Percentiles rank a stretch among this genome's conserved stretches.
Evolutionary conservation across 2,888 invertebrate genomes (phyloP).

Genomic region (Nomada fabriciana): DNA sequence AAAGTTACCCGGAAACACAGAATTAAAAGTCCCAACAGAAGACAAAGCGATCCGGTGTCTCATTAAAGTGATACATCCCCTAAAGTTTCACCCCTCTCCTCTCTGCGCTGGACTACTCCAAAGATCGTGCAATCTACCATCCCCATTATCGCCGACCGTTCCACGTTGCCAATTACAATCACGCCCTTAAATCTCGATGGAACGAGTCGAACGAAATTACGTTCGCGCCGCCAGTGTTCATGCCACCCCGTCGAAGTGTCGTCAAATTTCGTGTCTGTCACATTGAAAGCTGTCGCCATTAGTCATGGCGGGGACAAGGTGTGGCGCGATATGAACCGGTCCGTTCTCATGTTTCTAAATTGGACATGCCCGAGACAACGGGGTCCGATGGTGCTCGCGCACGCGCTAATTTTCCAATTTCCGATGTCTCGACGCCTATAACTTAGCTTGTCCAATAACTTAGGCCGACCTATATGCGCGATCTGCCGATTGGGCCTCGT

Average conservation of each 20-base stretch:
- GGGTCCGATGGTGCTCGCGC: neutral
- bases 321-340: conserved; percentile 48
- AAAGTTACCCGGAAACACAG: conserved; percentile 1
- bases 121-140: neutral
- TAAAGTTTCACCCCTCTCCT: conserved; percentile 2
- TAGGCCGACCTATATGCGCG: conserved; percentile 31
- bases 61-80: conserved; percentile 30
- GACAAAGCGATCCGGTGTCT: conserved; percentile 23
- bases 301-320: conserved; percentile 56
- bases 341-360: conserved; percentile 61
- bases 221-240: neutral
- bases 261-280: conserved; percentile 45
- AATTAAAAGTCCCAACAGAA: conserved; percentile 29
- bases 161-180: conserved; percentile 42
- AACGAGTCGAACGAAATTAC: conserved; percentile 56
- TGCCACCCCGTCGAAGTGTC: conserved; percentile 28
- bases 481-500: neutral
- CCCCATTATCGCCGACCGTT: conserved; percentile 6
- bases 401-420: conserved; percentile 67
- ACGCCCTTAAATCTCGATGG: conserved; percentile 43
- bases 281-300: conserved; percentile 55
- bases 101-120: neutral
- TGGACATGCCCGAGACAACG: conserved; percentile 57
- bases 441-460: conserved; percentile 49
- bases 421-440: conserved; percentile 57